Percentiles rank a stretch among this genome's conserved stretches.
Conservation (phyloP, 2,797 vertebrate species). For the Smutsia temminckii region DNA sequence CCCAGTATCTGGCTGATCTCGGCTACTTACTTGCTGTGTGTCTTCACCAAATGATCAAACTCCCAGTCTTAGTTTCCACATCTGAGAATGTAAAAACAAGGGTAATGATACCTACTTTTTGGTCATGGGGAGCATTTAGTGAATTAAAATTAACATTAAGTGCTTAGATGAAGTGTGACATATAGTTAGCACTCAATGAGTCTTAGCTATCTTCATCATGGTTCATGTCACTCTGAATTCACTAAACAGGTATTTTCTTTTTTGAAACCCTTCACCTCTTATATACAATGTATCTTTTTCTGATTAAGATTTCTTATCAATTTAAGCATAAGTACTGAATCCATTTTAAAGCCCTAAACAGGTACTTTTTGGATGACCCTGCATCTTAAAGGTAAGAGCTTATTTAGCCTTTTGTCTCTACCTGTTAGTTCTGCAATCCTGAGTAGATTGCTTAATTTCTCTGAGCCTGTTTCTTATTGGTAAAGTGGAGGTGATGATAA, state of each 20-base stretch:
- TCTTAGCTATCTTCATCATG: neutral
- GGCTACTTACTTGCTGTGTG: neutral
- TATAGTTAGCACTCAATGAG: neutral
- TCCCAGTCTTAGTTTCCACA: neutral
- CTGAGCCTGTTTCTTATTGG: neutral
- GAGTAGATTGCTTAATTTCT: conserved; percentile 13
- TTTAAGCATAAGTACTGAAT: neutral
- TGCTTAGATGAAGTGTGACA: neutral
- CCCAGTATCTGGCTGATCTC: neutral
- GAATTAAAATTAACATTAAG: neutral
- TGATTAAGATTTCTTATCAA: conserved; percentile 5
- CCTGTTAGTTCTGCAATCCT: neutral
- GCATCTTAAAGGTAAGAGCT: neutral
- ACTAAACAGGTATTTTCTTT: neutral
- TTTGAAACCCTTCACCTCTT: neutral
- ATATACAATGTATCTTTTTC: neutral
- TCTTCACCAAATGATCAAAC: neutral
- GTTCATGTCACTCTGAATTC: neutral
- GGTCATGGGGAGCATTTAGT: neutral
- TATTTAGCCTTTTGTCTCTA: neutral
- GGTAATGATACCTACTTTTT: neutral
- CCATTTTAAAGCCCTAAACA: neutral
- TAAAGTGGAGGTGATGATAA: neutral
- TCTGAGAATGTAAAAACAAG: neutral
- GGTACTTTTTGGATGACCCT: neutral